Evolutionary conservation across 2,113 vertebrate genomes (phyloP), one percentile per base, ranked within the genome.

Genomic region (Archocentrus centrarchus): DNA sequence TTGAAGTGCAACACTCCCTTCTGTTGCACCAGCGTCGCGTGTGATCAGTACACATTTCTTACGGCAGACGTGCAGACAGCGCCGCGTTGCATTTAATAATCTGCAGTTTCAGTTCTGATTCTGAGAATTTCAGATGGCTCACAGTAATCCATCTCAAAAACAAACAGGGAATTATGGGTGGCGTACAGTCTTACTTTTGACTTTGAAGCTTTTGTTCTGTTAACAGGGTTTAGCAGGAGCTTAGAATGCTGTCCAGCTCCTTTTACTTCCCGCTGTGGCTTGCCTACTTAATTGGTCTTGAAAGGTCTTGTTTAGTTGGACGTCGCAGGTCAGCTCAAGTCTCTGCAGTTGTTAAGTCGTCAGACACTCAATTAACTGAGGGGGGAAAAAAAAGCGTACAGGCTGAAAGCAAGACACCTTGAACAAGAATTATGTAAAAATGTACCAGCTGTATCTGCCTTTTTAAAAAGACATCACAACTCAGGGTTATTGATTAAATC

Each of bases 211-310:
- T 82, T 80, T 78, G 41, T 75, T 62, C 32, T 18, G 27, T 14
- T 9, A 55, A 57, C 87, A 75, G 20, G 84, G 81, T 86, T 80
- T 8, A 86, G 76, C 90, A 59, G 73, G 73, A 79, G 61, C 55
- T 30, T 5, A 68, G 17, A 79, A 86, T 81, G 58, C 61, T 32
- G 63, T 81, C 79, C 62, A 58, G 53, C 70, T 30, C 15, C 64
- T 77, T 55, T 73, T 82, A 68, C 55, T 59, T 62, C 75, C 84
- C 58, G 30, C 79, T 20, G 82, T 83, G 76, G 80, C 76, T 70
- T 86, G 88, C 85, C 70, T 50, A 3, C 59, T 85, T 91, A 93
- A 95, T 94, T 92, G 92, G 87, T 87, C 82, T 87, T 91, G 87
- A 93, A 90, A 90, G 79, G 88, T 90, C 86, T 85, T 62, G 79